Evolutionary conservation across 2,797 vertebrate genomes (phyloP), one percentile per base, ranked within the genome.

Genomic region (Hozukius guyotensis): DNA sequence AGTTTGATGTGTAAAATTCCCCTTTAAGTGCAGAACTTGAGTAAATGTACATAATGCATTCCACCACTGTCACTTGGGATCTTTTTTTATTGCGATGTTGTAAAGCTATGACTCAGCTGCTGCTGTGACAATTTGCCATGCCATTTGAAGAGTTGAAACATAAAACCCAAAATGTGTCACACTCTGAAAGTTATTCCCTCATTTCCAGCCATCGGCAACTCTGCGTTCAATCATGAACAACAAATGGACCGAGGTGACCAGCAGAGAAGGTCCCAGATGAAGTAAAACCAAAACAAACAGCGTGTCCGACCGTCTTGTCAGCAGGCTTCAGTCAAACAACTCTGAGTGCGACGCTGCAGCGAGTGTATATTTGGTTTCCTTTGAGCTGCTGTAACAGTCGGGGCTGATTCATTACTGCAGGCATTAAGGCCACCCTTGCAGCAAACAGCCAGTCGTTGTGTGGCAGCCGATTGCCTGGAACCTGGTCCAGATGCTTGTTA

Each of bases 281-380:
- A 69, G 68, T 83, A 11, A 87, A 89, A 87, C 70, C 77, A 67
- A 88, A 90, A 89, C 86, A 89, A 92, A 83, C 88, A 68, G 8
- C 11, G 18, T 10, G 75, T 74, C 80, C 55, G 53, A 65, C 62
- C 70, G 46, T 59, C 78, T 55, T 70, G 87, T 92, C 89, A 86
- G 69, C 84, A 20, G 77, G 78, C 77, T 80, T 85, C 90, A 77
- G 55, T 87, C 89, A 82, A 55, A 71, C 72, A 11, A 67, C 12
- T 74, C 22, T 16, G 65, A 64, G 66, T 32, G 75, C 9, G 81
- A 75, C 53, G 36, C 81, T 74, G 56, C 55, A 56, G 74, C 18
- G 6, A 27, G 80, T 89, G 84, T 89, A 81, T 93, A 86, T 91
- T 92, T 92, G 77, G 82, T 85, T 90, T 86, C 66, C 76, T 91